These are phyloP conservation scores for Anthrax anthrax DNA, from an alignment of 2,888 invertebrate genomes.

Conservation along the genomic window DNA sequence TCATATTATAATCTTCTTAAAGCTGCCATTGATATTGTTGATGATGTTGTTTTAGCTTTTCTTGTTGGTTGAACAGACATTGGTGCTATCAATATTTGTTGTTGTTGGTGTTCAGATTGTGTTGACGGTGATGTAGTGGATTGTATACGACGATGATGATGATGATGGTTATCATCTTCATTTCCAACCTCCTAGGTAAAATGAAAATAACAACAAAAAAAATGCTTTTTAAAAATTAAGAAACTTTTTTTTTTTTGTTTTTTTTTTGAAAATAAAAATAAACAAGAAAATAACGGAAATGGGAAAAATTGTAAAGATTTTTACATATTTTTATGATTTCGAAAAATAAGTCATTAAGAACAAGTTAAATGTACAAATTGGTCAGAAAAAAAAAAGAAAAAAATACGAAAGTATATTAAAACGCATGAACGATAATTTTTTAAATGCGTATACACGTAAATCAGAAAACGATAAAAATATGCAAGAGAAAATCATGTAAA, in stretches of 20 bases:
- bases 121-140: slow-evolving; percentile 25
- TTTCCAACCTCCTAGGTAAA: slow-evolving; percentile 54
- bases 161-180: slow-evolving; percentile 29
- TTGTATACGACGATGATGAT: slow-evolving; percentile 26
- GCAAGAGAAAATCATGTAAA: no score
- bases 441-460: no score
- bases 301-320: no score
- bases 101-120: slow-evolving; percentile 34
- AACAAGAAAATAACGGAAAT: background rate
- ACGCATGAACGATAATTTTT: no score
- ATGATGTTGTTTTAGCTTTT: slow-evolving; percentile 54
- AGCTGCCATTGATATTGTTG: slow-evolving; percentile 48
- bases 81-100: slow-evolving; percentile 50
- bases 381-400: no score
- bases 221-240: background rate
- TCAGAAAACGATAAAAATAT: no score
- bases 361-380: no score
- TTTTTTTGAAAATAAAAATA: background rate
- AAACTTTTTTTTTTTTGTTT: no score
- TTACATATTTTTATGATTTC: no score
- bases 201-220: background rate
- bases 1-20: slow-evolving; percentile 36
- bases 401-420: no score
- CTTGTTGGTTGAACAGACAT: slow-evolving; percentile 75
- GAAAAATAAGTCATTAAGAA: no score